Conservation (phyloP, 2,797 vertebrate species). For the Darevskia mixta region DNA sequence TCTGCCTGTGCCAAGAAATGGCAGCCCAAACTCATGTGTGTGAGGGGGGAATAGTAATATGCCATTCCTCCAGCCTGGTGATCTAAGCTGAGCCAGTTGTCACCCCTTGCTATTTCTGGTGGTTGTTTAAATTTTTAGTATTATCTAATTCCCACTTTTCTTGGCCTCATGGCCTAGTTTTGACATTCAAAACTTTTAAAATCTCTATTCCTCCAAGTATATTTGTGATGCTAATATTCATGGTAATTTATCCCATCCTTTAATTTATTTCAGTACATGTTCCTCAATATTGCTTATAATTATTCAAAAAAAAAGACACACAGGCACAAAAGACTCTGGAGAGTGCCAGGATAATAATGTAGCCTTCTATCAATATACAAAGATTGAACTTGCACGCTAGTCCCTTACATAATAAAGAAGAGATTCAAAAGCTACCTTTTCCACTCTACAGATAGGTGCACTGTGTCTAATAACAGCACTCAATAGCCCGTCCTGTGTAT, state of each 20-base stretch:
- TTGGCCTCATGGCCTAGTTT: background rate
- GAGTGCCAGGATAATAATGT: background rate
- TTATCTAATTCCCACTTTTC: background rate
- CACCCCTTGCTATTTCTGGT: background rate
- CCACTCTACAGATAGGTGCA: background rate
- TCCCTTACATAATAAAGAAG: background rate
- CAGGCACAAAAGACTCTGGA: background rate
- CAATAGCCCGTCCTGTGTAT: background rate
- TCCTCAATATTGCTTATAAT: background rate
- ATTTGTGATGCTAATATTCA: background rate
- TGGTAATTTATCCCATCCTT: background rate
- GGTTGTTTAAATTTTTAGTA: background rate
- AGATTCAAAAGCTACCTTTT: background rate
- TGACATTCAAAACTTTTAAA: background rate
- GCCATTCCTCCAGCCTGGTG: background rate
- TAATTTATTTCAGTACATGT: background rate
- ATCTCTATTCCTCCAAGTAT: background rate
- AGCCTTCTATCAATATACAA: background rate
- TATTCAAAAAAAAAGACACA: background rate
- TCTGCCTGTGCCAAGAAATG: background rate
- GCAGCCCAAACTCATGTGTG: background rate
- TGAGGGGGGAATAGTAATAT: background rate
- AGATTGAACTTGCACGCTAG: background rate
- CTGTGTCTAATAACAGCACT: background rate
- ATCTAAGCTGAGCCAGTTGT: background rate